Base-by-base conservation (phyloP, 2,113 vertebrate species). In the Empidonax alnorum region DNA sequence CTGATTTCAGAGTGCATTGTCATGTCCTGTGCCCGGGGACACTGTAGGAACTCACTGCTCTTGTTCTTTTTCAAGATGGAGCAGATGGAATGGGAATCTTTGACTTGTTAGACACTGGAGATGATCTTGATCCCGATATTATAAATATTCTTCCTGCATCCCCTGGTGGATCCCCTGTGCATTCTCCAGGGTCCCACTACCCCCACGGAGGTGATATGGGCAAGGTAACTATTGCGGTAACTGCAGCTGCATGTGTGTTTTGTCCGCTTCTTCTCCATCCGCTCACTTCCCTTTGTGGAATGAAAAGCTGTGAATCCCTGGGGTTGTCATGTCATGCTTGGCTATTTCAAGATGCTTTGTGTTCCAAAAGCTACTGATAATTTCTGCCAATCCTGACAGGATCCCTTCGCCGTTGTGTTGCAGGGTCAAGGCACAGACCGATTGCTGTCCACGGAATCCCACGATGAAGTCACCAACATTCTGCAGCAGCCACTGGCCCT, bases 401-500 rank as follows among this genome's bases (percentile, higher is more conserved):
- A 90, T 71, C 33, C 62, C 10, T 25, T 69, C n/a, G 37, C 68
- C 84, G 17, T 72, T 93, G 23, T 87, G 72, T 79, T 82, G 9
- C 97, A 99, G 99, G 99, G 99, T 93, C 99, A 99, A 97, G 98
- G 99, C 95, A 98, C 99, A 80, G 99, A 99, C 94, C 98, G 99
- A 50, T 98, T 99, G 97, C 98, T 98, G 92, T 98, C 98, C 80
- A 98, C 98, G 65, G 99, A 99, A 98, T 99, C 99, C 95, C 99
- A 99, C 2, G 99, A 99, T 90, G 99, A 99, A 98, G 98, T 99
- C 87, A 98, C 99, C 55, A 99, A 99, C 98, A 99, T 99, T 96
- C 98, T 99, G 96, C 99, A 99, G 97, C 99, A 99, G 97, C 99
- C 99, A 13, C 97, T 99, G 99, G 99, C 99, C 94, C 98, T 99